A percentile compares a stretch with the other conserved stretches of the same genome.
phyloP scores from a whole-genome alignment of 2,888 invertebrate genomes.

The Lasioglossum calceatum region DNA sequence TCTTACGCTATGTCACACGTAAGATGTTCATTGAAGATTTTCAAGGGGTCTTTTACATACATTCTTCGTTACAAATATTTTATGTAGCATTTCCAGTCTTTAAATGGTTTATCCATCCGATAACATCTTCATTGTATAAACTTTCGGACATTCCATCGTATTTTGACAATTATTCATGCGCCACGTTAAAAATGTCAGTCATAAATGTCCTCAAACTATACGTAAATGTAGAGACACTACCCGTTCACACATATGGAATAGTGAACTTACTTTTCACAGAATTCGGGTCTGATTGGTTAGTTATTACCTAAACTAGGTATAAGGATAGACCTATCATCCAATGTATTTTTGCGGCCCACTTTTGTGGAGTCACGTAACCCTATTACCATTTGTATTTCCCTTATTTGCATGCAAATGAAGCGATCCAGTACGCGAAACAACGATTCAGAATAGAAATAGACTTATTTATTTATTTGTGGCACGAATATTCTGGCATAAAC shows the following conservation, averaged over 20 bases:
- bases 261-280: background rate
- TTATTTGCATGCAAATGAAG: too few relatives aligned
- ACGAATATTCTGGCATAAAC: too few relatives aligned
- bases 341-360: too few relatives aligned
- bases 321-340: too few relatives aligned
- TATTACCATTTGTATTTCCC: too few relatives aligned
- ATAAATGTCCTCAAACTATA: conserved; percentile 37
- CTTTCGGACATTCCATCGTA: conserved; percentile 38
- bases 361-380: too few relatives aligned
- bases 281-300: background rate
- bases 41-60: background rate
- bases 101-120: conserved; percentile 23
- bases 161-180: conserved; percentile 27
- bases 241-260: background rate
- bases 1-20: background rate
- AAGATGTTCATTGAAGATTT: conserved; percentile 25
- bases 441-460: too few relatives aligned
- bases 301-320: background rate
- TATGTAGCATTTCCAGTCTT: conserved; percentile 21
- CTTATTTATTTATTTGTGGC: too few relatives aligned
- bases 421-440: too few relatives aligned
- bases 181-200: background rate
- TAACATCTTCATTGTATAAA: conserved; percentile 28
- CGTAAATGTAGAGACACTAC: conserved; percentile 20
- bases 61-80: conserved; percentile 11